Conservation (phyloP, 2,888 invertebrate species). For the Agrochola macilenta region DNA sequence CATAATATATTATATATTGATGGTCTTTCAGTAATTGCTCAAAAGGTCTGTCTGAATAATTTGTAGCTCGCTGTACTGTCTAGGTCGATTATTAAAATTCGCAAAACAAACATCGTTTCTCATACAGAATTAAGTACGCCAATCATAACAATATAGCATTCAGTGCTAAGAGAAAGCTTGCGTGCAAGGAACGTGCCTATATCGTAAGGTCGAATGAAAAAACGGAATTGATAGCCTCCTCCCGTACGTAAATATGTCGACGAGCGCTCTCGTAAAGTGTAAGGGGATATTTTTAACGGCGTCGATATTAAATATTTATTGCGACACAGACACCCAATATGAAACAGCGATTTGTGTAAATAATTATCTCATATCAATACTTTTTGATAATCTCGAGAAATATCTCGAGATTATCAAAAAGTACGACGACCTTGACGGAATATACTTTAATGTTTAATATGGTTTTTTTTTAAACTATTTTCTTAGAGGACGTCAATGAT, state of each 20-base stretch:
- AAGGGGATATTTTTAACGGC: constrained; percentile 90
- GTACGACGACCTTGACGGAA: constrained; percentile 33
- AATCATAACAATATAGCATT: constrained; percentile 71
- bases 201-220: constrained; percentile 81
- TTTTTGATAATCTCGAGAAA: constrained; percentile 59
- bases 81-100: constrained; percentile 39
- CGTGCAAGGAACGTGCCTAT: constrained; percentile 72
- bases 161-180: constrained; percentile 78
- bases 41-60: constrained; percentile 6
- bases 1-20: constrained; percentile 1
- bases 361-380: constrained; percentile 79
- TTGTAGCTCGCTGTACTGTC: constrained; percentile 13
- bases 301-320: constrained; percentile 91
- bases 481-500: neutral
- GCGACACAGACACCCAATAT: constrained; percentile 89
- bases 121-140: constrained; percentile 49
- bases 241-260: constrained; percentile 88
- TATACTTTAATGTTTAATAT: constrained; percentile 10
- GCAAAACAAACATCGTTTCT: constrained; percentile 39
- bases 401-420: no score
- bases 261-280: constrained; percentile 89
- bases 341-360: constrained; percentile 87
- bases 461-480: neutral
- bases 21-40: constrained; percentile 5
- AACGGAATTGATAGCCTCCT: constrained; percentile 86